phyloP scores from a whole-genome alignment of 2,888 invertebrate genomes.

The Ceriagrion tenellum region DNA sequence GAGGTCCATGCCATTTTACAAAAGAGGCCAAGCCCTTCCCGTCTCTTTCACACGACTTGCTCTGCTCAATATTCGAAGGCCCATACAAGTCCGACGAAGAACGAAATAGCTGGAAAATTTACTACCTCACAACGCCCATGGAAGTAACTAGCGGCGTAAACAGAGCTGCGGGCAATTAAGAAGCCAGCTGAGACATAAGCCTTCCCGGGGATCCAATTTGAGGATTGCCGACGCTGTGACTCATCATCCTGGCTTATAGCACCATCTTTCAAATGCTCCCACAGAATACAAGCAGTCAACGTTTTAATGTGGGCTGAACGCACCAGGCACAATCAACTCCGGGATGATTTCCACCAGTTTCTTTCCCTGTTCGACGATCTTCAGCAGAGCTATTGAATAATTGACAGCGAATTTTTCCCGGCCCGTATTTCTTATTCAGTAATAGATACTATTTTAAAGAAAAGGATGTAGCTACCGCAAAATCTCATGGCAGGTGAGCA shows the following conservation, averaged over 20 bases:
- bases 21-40: neutral
- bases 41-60: neutral
- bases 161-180: neutral
- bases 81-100: neutral
- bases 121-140: neutral
- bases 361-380: no score
- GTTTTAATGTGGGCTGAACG: neutral
- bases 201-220: neutral
- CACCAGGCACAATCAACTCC: neutral
- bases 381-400: no score
- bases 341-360: no score
- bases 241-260: neutral
- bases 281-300: neutral
- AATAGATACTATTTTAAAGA: no score
- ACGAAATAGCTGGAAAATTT: neutral
- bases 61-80: neutral
- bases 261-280: neutral
- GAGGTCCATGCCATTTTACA: neutral
- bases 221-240: neutral
- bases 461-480: no score
- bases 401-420: no score
- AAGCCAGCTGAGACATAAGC: neutral
- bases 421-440: no score
- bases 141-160: neutral
- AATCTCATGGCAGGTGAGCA: no score